Percentiles rank a stretch among this genome's conserved stretches.
Conservation (phyloP, 2,888 invertebrate species). For the Branchinecta sandiegonensis region DNA sequence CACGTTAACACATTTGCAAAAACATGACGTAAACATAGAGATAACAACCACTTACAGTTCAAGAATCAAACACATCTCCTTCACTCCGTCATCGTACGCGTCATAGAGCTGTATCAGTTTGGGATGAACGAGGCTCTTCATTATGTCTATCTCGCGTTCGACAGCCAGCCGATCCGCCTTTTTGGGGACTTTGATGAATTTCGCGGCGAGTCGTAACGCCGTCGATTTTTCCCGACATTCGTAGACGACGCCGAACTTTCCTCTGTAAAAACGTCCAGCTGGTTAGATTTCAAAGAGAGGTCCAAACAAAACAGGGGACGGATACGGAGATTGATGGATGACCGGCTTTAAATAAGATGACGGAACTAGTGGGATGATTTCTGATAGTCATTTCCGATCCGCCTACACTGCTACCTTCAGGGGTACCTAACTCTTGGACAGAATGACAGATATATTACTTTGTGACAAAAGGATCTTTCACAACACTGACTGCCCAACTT, state of each 20-base stretch:
- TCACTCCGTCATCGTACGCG: slow-evolving; percentile 74
- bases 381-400: background rate
- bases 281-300: too few relatives aligned
- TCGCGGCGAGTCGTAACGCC: slow-evolving; percentile 72
- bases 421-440: background rate
- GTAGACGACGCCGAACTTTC: slow-evolving; percentile 94
- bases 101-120: slow-evolving; percentile 93
- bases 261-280: slow-evolving; percentile 45
- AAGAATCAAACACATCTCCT: slow-evolving; percentile 88
- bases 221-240: slow-evolving; percentile 70
- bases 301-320: too few relatives aligned
- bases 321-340: too few relatives aligned
- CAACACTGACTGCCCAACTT: too few relatives aligned
- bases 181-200: slow-evolving; percentile 70
- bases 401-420: background rate
- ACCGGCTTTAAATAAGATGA: too few relatives aligned
- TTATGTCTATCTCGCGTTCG: slow-evolving; percentile 89
- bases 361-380: too few relatives aligned
- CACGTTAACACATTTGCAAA: too few relatives aligned
- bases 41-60: slow-evolving; percentile 70
- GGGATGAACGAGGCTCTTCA: slow-evolving; percentile 86
- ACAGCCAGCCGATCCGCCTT: slow-evolving; percentile 80
- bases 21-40: too few relatives aligned
- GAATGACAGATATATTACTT: too few relatives aligned
- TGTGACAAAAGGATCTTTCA: too few relatives aligned